Percentiles rank a stretch among this genome's conserved stretches.
These are phyloP conservation scores for Unio delphinus DNA, from an alignment of 2,888 invertebrate genomes.

Conservation along the genomic window DNA sequence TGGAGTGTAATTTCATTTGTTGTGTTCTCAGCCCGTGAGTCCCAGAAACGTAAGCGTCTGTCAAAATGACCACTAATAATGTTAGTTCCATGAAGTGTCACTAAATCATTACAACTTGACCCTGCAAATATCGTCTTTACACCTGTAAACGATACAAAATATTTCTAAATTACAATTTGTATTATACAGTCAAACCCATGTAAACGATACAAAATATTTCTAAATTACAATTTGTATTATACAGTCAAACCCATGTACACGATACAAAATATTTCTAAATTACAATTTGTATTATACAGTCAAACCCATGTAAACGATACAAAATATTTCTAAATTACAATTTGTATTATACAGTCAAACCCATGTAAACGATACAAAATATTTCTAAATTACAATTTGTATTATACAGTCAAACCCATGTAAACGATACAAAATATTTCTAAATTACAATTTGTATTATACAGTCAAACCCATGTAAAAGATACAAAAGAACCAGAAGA, in stretches of 20 bases:
- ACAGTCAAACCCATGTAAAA: neutral
- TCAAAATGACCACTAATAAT: constrained; percentile 99
- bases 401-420: constrained; percentile 21
- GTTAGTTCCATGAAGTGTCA: constrained; percentile 78
- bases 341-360: neutral
- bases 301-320: constrained; percentile 28
- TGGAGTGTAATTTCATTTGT: constrained; percentile 88
- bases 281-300: neutral
- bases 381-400: neutral
- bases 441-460: neutral
- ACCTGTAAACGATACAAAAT: constrained; percentile 50
- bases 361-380: constrained; percentile 27
- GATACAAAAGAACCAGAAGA: neutral
- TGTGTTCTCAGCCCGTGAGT: constrained; percentile 86
- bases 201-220: neutral
- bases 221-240: neutral
- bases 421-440: constrained; percentile 6
- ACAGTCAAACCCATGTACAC: constrained; percentile 27
- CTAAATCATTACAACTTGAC: constrained; percentile 96
- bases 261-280: neutral
- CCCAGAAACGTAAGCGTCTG: constrained; percentile 96
- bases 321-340: neutral
- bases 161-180: neutral
- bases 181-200: neutral
- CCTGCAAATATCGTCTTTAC: constrained; percentile 79